Evolutionary conservation across 2,888 invertebrate genomes (phyloP).

Genomic region (Sipunculus nudus): DNA sequence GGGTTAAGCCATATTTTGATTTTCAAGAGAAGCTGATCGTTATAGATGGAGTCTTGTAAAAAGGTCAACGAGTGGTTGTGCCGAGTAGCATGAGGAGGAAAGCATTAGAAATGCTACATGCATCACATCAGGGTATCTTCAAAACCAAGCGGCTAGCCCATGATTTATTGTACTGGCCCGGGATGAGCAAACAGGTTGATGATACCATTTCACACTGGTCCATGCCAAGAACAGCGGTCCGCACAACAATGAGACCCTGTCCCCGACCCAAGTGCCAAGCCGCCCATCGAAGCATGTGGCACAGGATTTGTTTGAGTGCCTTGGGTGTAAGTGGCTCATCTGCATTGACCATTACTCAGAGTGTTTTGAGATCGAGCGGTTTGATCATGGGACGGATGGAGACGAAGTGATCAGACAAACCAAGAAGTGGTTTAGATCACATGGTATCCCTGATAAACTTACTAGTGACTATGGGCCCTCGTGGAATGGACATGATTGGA

Average conservation of each 20-base stretch:
- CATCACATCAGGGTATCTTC: constrained; percentile 17
- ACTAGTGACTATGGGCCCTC: constrained; percentile 26
- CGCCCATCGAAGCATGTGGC: constrained; percentile 22
- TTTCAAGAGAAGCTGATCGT: not conserved
- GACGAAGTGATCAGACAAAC: constrained; percentile 12
- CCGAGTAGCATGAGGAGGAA: constrained; percentile 2
- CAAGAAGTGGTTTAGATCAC: constrained; percentile 20
- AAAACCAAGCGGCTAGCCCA: constrained; percentile 20
- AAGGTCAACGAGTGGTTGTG: constrained; percentile 11
- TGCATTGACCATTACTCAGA: constrained; percentile 21
- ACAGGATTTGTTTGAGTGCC: constrained; percentile 23
- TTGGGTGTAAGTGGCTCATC: constrained; percentile 14
- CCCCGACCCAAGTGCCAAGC: constrained; percentile 8
- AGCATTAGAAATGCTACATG: constrained; percentile 15
- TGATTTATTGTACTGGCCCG: constrained; percentile 16
- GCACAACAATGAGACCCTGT: too few species aligned
- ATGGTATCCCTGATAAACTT: constrained; percentile 18
- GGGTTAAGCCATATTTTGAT: constrained; percentile 7
- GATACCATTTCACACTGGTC: too few species aligned
- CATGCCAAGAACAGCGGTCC: too few species aligned
- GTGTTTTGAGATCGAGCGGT: constrained; percentile 20
- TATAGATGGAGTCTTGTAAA: constrained; percentile 15
- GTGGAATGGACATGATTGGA: constrained; percentile 18
- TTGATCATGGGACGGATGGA: not conserved
- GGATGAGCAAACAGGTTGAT: constrained; percentile 15